A percentile compares a stretch with the other conserved stretches of the same genome.
Evolutionary conservation across 2,797 vertebrate species (phyloP).

Genomic region (Eulemur albifrons): DNA sequence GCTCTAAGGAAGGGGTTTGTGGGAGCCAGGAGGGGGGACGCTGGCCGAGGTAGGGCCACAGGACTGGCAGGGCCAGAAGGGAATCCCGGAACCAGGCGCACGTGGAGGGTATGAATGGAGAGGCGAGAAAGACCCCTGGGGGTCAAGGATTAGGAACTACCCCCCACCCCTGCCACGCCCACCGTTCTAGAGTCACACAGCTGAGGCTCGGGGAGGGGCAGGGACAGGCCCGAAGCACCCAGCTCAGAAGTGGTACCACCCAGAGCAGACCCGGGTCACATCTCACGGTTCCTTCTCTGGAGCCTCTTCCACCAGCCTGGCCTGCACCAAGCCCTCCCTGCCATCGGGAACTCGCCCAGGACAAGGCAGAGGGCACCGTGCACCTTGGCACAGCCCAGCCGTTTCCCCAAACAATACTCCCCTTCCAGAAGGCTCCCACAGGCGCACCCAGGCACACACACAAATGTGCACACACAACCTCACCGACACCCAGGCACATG

Average conservation of each 20-base stretch:
- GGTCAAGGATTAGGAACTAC: background rate
- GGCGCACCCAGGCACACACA: background rate
- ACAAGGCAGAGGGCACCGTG: background rate
- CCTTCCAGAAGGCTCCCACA: background rate
- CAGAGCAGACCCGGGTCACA: rapidly evolving
- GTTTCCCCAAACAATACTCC: background rate
- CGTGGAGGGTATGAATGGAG: rapidly evolving
- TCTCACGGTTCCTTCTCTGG: background rate
- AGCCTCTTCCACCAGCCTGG: background rate
- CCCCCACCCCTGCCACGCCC: rapidly evolving
- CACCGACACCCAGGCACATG: background rate
- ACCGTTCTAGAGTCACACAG: background rate
- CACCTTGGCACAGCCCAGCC: too few relatives aligned
- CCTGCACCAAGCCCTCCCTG: rapidly evolving
- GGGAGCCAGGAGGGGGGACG: rapidly evolving
- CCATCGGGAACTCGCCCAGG: rapidly evolving
- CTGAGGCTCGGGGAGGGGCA: rapidly evolving
- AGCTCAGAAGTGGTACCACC: background rate
- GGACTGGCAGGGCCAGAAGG: background rate
- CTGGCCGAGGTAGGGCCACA: background rate
- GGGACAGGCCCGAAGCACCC: rapidly evolving
- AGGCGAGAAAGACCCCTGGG: background rate
- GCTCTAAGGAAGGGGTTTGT: too few relatives aligned
- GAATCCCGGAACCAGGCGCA: background rate
- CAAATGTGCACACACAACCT: background rate